phyloP scores from a whole-genome alignment of 1,140 invertebrate species.

The Myzus persicae region DNA sequence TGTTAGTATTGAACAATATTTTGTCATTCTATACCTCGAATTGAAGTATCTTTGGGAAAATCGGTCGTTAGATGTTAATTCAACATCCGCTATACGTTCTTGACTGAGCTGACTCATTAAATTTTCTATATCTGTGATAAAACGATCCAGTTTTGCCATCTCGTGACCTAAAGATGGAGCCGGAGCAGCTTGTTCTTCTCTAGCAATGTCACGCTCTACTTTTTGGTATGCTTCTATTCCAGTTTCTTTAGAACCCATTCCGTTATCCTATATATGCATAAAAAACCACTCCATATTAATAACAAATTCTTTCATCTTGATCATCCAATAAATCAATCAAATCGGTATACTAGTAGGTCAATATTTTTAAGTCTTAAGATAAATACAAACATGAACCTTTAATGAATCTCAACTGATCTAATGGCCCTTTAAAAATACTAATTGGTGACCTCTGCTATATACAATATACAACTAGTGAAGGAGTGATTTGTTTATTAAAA shows the following conservation, averaged over 20 bases:
- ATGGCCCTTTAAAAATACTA: too few species aligned
- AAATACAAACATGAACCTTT: neutral
- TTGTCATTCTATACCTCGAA: constrained; percentile 52
- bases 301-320: neutral
- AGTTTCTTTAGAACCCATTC: constrained; percentile 53
- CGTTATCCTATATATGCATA: constrained; percentile 29
- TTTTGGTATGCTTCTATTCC: constrained; percentile 61
- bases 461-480: too few species aligned
- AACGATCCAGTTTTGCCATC: constrained; percentile 61
- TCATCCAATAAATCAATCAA: neutral
- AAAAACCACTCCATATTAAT: neutral
- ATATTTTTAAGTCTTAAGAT: neutral
- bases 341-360: neutral
- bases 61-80: constrained; percentile 34
- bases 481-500: too few species aligned
- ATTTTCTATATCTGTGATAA: constrained; percentile 61
- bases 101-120: constrained; percentile 57
- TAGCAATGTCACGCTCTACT: constrained; percentile 62
- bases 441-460: too few species aligned
- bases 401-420: neutral
- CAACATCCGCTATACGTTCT: constrained; percentile 56
- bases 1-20: neutral
- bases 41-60: constrained; percentile 56
- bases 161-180: constrained; percentile 62
- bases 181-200: constrained; percentile 62